Percentiles rank a stretch among this genome's conserved stretches.
Conservation (phyloP, 30 jellyfish, hydroid and myxozoan species). For the Chironex yamaguchii region DNA sequence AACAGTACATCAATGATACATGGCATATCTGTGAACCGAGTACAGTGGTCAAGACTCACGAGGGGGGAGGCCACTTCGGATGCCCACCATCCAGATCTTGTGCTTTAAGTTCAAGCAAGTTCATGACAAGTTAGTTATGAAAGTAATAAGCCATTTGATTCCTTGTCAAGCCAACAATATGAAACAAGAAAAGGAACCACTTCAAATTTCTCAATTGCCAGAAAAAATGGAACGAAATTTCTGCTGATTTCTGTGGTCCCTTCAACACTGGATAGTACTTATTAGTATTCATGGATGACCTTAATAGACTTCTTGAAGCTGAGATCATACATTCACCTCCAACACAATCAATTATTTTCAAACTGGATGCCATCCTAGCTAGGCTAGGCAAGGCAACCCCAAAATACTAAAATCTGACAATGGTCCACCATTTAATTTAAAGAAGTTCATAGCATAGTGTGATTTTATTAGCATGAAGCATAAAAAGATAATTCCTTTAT, state of each 20-base stretch:
- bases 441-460: background rate
- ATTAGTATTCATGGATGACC: conserved; percentile 10
- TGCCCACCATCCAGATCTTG: too few species aligned
- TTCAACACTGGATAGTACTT: conserved; percentile 23
- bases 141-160: background rate
- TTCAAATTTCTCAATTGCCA: background rate
- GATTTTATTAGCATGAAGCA: conserved; percentile 1
- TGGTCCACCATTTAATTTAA: conserved; percentile 30
- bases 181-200: background rate
- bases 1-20: too few species aligned
- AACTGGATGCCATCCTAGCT: conserved; percentile 11
- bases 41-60: background rate
- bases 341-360: background rate
- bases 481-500: conserved; percentile 25
- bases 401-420: background rate
- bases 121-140: background rate
- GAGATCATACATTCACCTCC: conserved; percentile 12
- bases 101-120: conserved; percentile 7
- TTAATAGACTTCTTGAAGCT: background rate
- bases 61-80: background rate
- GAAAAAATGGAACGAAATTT: conserved; percentile 24
- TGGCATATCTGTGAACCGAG: too few species aligned
- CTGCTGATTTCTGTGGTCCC: conserved; percentile 11
- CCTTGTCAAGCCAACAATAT: conserved; percentile 31
- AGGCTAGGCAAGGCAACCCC: background rate